Conservation (phyloP, 2,888 invertebrate genomes). For the Chydorus sphaericus region DNA sequence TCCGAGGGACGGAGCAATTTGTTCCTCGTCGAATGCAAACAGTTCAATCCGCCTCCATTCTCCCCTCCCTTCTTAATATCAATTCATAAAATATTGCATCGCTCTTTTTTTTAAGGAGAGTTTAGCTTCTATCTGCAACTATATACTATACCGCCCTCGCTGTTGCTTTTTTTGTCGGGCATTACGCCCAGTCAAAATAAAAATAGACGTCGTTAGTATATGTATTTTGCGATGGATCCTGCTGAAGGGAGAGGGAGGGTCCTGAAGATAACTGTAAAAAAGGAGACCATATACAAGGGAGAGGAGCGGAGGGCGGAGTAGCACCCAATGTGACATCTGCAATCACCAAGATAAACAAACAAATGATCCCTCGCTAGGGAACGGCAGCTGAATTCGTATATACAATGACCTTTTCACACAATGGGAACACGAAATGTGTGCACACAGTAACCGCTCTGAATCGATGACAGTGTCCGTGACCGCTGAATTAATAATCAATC, state of each 20-base stretch:
- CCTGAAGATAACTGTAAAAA: too few species aligned
- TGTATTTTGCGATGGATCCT: background rate
- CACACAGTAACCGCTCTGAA: too few species aligned
- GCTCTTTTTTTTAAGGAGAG: background rate
- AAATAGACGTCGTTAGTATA: conserved; percentile 4
- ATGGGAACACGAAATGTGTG: too few species aligned
- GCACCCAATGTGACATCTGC: background rate
- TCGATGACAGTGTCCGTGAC: too few species aligned
- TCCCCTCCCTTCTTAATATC: too few species aligned
- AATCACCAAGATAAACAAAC: background rate
- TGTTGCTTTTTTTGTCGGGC: background rate
- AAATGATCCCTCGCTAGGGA: background rate
- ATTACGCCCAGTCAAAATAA: conserved; percentile 3
- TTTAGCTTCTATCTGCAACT: too few species aligned
- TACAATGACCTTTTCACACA: too few species aligned
- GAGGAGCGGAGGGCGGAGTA: background rate
- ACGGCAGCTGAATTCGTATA: too few species aligned
- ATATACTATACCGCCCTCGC: background rate
- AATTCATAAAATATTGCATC: background rate
- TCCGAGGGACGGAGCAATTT: background rate
- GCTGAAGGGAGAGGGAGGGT: background rate
- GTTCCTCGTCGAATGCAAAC: conserved; percentile 1
- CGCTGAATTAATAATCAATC: too few species aligned
- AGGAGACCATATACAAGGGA: too few species aligned
- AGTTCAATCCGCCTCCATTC: too few species aligned